A percentile compares a stretch with the other conserved stretches of the same genome.
Conservation (phyloP, 1,140 invertebrate species). For the Oreohelix idahoensis region DNA sequence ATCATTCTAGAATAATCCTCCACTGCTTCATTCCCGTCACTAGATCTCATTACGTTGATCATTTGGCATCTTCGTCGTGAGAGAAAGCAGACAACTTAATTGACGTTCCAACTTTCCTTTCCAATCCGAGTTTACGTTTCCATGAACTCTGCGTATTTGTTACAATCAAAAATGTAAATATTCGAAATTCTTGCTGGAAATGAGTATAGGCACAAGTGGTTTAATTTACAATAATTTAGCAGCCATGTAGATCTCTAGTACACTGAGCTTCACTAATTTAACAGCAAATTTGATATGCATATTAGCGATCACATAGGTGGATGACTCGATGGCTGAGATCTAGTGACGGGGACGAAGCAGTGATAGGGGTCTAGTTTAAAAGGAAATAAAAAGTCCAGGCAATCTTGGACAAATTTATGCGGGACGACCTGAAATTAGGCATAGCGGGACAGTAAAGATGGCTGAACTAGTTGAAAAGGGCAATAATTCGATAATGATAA, state of each 20-base stretch:
- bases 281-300: constrained; percentile 14
- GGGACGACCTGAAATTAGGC: neutral
- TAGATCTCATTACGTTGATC: no score
- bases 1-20: no score
- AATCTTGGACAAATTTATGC: constrained; percentile 6
- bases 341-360: no score
- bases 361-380: neutral
- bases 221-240: neutral
- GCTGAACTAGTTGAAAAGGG: neutral
- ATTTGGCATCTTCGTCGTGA: neutral
- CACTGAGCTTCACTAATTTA: neutral
- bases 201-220: neutral
- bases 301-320: neutral
- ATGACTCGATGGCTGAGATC: neutral
- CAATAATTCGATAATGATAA: constrained; percentile 15
- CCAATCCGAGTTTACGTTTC: neutral
- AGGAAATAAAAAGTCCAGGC: neutral
- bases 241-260: neutral
- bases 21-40: no score
- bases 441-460: neutral
- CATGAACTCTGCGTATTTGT: neutral
- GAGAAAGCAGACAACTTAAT: neutral
- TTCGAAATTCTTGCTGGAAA: neutral
- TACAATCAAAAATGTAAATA: neutral
- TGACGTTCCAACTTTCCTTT: neutral